phyloP scores from a whole-genome alignment of 2,888 invertebrate species.

The Eudasyphora cyanicolor region DNA sequence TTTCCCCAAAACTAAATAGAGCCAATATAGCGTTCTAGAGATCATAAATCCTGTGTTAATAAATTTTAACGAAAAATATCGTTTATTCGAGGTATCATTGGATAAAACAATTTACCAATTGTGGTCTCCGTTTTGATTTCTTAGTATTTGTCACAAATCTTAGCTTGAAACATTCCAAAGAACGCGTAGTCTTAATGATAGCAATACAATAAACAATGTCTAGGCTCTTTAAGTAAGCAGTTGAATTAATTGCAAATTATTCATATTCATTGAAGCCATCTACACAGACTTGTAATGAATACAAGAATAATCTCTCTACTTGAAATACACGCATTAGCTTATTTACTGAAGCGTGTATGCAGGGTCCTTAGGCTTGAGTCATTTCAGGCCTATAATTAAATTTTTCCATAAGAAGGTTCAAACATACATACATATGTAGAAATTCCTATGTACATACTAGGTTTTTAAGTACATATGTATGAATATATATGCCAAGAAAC shows the following conservation, averaged over 20 bases:
- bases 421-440: neutral
- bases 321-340: neutral
- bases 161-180: no score
- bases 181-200: no score
- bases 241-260: neutral
- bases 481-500: neutral
- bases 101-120: no score
- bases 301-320: neutral
- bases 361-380: neutral
- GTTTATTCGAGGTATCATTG: no score
- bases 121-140: no score
- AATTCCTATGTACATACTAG: neutral
- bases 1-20: no score
- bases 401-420: slow-evolving; percentile 35
- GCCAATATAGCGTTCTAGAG: no score
- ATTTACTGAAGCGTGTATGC: neutral
- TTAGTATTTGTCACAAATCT: no score
- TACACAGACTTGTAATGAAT: neutral
- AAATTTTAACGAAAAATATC: no score
- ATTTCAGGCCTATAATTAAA: slow-evolving; percentile 33
- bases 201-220: neutral
- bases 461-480: neutral
- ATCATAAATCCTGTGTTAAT: no score
- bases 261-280: neutral
- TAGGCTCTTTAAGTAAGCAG: neutral